Base-by-base conservation (phyloP, 2,888 invertebrate species). In the Automeris io region DNA sequence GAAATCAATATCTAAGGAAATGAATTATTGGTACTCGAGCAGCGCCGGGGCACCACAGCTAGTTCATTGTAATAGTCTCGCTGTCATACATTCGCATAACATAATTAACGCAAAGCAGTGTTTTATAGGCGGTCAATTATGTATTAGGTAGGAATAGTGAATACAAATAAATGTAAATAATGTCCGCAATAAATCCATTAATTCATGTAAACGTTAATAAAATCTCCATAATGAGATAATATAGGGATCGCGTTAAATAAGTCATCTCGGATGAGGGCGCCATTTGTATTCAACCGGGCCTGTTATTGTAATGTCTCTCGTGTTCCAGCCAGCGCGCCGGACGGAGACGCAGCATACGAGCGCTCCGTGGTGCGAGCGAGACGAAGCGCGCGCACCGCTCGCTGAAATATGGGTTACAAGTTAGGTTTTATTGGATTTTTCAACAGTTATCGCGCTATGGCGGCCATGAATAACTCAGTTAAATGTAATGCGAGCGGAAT, bases 191-290 rank as follows among this genome's bases (percentile, higher is more conserved):
- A 52, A 51, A 54, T 54, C 51, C 49, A 52, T 52, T 49, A 49
- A 35, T 39, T 46, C 51, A 47, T 46, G 42, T 49, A 49, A 50
- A 47, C 46, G 45, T 44, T 48, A 49, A 53, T 55, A 51, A 57
- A 61, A 61, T 59, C 49, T 47, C 45, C 53, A 55, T 57, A 60
- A 57, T 61, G 56, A 57, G 57, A 67, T 29, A 29, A 29, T 29
- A 29, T 23, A 60, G 46, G 42, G 54, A 56, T 56, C 57, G 62
- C 70, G 68, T 71, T 77, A 73, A 76, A 79, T 76, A 79, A 72
- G 70, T 82, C 80, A 69, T 72, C 71, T 76, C 74, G 81, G 77
- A 80, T 80, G 79, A 82, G 67, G 62, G 63, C 69, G 79, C 78
- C 73, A 81, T 82, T 82, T 73, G 70, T 83, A 83, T 82, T 79